These are phyloP conservation scores for Araneus ventricosus DNA, from an alignment of 1,140 invertebrate genomes.

Conservation along the genomic window DNA sequence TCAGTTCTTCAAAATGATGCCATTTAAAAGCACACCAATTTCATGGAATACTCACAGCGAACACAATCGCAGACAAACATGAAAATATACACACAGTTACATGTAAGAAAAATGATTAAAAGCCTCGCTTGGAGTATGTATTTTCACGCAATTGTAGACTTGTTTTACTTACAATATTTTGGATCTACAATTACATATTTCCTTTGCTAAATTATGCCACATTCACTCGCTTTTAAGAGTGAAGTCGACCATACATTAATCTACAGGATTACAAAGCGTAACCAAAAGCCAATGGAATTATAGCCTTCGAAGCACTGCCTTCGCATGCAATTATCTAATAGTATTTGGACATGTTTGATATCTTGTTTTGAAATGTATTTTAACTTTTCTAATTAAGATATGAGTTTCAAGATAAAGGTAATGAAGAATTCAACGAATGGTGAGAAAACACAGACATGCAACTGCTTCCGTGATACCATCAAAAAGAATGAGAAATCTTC, in stretches of 20 bases:
- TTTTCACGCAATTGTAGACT: constrained; percentile 36
- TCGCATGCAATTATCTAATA: constrained; percentile 27
- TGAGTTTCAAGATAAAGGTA: constrained; percentile 7
- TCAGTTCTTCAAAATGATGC: background rate
- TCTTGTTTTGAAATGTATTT: background rate
- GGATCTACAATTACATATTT: constrained; percentile 51
- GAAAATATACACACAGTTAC: background rate
- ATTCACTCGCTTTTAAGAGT: constrained; percentile 20
- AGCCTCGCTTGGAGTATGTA: background rate
- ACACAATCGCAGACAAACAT: constrained; percentile 1
- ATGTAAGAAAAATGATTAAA: constrained; percentile 3
- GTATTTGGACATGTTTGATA: background rate
- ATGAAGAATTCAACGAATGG: background rate
- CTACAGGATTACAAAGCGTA: background rate
- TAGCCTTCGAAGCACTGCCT: background rate
- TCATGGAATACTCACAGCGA: background rate
- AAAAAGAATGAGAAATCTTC: too few species aligned
- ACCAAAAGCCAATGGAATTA: background rate
- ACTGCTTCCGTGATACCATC: background rate
- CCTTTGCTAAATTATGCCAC: constrained; percentile 72
- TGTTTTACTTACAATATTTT: constrained; percentile 41
- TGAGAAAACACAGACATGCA: background rate
- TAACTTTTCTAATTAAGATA: constrained; percentile 27
- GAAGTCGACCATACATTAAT: constrained; percentile 49
- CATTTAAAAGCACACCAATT: background rate